Evolutionary conservation across 2,797 vertebrate species (phyloP).

Genomic region (Tympanoctomys barrerae): DNA sequence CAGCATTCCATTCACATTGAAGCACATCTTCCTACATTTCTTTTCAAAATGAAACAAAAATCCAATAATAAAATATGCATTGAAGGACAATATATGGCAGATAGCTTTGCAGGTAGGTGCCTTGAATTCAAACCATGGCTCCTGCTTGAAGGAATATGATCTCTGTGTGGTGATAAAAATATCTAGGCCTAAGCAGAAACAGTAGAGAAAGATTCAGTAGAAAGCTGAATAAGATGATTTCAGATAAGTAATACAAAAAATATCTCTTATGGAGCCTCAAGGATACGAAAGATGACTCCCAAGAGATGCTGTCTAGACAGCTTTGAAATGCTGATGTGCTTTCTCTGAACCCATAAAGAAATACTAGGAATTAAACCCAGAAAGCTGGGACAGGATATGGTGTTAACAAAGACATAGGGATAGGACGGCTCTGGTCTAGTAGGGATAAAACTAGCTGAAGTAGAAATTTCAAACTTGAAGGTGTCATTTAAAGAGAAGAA

Average conservation of each 20-base stretch:
- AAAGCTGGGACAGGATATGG: neutral
- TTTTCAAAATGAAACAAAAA: conserved; percentile 23
- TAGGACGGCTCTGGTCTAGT: neutral
- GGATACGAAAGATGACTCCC: neutral
- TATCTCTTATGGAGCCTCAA: neutral
- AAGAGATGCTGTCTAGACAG: neutral
- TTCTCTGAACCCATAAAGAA: neutral
- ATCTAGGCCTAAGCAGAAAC: neutral
- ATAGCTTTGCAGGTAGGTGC: neutral
- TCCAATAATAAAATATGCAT: neutral
- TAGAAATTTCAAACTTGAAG: conserved; percentile 18
- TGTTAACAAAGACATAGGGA: neutral
- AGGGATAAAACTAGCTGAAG: neutral
- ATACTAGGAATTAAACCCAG: neutral
- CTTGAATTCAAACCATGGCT: neutral
- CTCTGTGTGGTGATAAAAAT: neutral
- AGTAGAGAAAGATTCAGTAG: neutral
- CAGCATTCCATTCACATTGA: conserved; percentile 31
- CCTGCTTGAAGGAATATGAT: neutral
- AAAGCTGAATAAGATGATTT: neutral
- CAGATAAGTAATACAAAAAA: neutral
- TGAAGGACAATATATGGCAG: neutral
- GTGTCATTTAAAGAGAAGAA: neutral
- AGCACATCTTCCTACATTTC: conserved; percentile 50
- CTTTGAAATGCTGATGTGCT: neutral